Evolutionary conservation across 1,140 invertebrate species (phyloP).

Genomic region (Mya arenaria): DNA sequence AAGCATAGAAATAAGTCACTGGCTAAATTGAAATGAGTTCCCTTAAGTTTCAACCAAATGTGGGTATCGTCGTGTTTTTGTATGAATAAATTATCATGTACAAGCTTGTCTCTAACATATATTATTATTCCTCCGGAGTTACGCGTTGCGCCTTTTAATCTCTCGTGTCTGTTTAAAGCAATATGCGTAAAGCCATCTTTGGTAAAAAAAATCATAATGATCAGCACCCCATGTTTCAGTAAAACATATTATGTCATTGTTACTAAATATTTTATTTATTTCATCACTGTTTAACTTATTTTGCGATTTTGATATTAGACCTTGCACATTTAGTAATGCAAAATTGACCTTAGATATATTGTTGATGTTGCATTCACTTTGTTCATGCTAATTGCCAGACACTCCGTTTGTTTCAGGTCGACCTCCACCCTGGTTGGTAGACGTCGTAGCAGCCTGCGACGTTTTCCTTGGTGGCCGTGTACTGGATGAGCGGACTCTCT

Average conservation of each 20-base stretch:
- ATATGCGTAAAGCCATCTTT: not conserved
- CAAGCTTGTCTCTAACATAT: not conserved
- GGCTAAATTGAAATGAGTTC: not conserved
- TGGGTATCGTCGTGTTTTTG: not conserved
- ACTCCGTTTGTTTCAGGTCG: too few species aligned
- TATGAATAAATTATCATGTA: not conserved
- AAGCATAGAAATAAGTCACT: not conserved
- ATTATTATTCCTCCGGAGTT: not conserved
- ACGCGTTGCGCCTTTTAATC: not conserved
- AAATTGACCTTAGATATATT: too few species aligned
- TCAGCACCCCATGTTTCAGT: conserved; percentile 30
- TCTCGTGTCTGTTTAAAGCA: not conserved
- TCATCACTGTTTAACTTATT: too few species aligned
- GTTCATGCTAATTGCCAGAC: too few species aligned
- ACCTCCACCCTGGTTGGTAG: too few species aligned
- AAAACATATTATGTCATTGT: conserved; percentile 9
- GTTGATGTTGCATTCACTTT: too few species aligned
- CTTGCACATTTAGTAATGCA: too few species aligned
- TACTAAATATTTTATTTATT: not conserved
- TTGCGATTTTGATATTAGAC: too few species aligned
- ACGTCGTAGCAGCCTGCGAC: too few species aligned
- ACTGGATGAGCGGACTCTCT: too few species aligned
- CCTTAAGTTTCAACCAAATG: not conserved
- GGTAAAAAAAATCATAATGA: not conserved
- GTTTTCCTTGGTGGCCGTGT: too few species aligned